phyloP scores from a whole-genome alignment of 2,888 invertebrate species.

The Selenia dentaria region DNA sequence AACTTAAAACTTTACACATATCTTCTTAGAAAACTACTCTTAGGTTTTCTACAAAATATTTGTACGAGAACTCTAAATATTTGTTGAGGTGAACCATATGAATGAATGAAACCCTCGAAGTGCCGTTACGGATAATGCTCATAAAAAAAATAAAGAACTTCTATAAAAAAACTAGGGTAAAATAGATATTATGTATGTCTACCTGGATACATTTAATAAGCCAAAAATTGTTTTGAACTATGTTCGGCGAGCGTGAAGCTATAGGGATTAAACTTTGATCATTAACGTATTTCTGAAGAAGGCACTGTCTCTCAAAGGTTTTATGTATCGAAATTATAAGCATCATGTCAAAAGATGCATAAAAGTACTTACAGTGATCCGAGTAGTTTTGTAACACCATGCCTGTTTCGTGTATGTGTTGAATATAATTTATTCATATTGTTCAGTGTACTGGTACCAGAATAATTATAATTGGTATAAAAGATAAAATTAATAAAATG shows the following conservation, averaged over 20 bases:
- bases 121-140: conserved; percentile 37
- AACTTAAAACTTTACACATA: too few relatives aligned
- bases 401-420: too few relatives aligned
- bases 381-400: too few relatives aligned
- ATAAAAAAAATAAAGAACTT: not conserved
- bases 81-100: conserved; percentile 59
- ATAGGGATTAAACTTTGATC: conserved; percentile 66
- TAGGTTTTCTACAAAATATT: too few relatives aligned
- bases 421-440: too few relatives aligned
- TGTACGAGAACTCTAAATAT: conserved; percentile 60
- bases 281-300: conserved; percentile 52
- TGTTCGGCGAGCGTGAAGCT: conserved; percentile 77
- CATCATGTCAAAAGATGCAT: too few relatives aligned
- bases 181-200: conserved; percentile 39
- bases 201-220: conserved; percentile 76
- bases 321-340: too few relatives aligned
- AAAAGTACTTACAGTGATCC: too few relatives aligned
- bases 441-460: too few relatives aligned
- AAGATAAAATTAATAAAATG: too few relatives aligned
- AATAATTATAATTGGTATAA: too few relatives aligned
- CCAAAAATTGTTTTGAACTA: conserved; percentile 80
- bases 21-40: too few relatives aligned
- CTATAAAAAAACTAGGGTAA: conserved; percentile 38
- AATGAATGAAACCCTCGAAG: conserved; percentile 25
- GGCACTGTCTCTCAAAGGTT: conserved; percentile 56